Percentiles rank a stretch among this genome's conserved stretches.
Evolutionary conservation across 2,888 invertebrate species (phyloP).

Genomic region (Gortyna flavago): DNA sequence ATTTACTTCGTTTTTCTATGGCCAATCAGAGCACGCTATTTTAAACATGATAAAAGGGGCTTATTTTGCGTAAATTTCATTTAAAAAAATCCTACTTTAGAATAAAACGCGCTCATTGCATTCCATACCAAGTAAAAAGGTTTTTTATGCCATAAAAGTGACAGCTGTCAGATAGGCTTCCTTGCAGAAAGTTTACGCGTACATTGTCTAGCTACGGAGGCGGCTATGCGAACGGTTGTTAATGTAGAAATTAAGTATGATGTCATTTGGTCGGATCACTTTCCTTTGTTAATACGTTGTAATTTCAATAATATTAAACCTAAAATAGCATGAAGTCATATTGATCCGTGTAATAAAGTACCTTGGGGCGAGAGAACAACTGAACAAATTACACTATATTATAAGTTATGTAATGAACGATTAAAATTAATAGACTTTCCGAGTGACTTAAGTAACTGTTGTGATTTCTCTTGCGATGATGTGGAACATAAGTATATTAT

Average conservation of each 20-base stretch:
- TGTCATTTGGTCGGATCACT: background rate
- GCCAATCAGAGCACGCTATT: too few species aligned
- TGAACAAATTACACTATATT: background rate
- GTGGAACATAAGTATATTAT: background rate
- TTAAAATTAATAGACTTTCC: background rate
- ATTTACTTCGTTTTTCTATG: too few species aligned
- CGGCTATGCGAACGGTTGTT: background rate
- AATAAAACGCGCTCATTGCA: too few species aligned
- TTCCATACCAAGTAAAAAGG: too few species aligned
- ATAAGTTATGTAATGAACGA: background rate
- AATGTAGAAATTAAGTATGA: constrained; percentile 2
- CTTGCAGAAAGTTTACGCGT: too few species aligned
- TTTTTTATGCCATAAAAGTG: too few species aligned
- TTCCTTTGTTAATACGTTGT: background rate
- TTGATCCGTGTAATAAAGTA: background rate
- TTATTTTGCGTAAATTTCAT: too few species aligned
- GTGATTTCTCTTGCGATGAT: background rate
- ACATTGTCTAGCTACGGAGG: too few species aligned
- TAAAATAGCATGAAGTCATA: background rate
- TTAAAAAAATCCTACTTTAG: too few species aligned
- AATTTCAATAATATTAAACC: background rate
- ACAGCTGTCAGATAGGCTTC: too few species aligned
- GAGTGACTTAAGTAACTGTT: background rate
- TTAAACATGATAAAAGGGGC: too few species aligned
- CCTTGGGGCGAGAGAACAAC: background rate